These are phyloP conservation scores for Protophormia terraenovae DNA, from an alignment of 2,888 invertebrate genomes.

Conservation along the genomic window DNA sequence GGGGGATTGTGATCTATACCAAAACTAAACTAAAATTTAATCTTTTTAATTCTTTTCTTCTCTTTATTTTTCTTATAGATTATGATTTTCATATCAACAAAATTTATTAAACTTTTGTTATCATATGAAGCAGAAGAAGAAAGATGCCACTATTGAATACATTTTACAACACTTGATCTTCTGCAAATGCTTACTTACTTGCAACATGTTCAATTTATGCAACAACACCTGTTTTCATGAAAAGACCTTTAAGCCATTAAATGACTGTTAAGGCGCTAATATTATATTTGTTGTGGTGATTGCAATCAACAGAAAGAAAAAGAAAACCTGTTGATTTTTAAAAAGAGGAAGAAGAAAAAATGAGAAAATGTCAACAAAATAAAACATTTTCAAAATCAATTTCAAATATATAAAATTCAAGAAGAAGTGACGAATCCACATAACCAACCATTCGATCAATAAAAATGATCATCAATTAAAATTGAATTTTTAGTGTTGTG, in stretches of 20 bases:
- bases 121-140: background rate
- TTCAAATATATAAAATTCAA: background rate
- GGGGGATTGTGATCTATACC: background rate
- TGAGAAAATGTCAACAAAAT: background rate
- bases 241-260: background rate
- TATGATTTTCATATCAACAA: background rate
- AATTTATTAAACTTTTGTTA: background rate
- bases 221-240: slow-evolving; percentile 33
- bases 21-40: background rate
- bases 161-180: background rate
- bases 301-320: background rate
- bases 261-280: slow-evolving; percentile 30
- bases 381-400: slow-evolving; percentile 20
- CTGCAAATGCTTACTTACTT: background rate
- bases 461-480: slow-evolving; percentile 64
- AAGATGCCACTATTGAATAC: background rate
- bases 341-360: background rate
- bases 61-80: background rate
- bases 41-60: background rate
- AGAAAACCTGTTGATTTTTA: background rate
- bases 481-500: background rate
- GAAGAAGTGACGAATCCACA: background rate
- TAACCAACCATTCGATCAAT: slow-evolving; percentile 28
- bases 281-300: background rate
- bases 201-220: background rate